A percentile compares a stretch with the other conserved stretches of the same genome.
phyloP scores from a whole-genome alignment of 2,888 invertebrate genomes.

The Aleiodes leptofemur region DNA sequence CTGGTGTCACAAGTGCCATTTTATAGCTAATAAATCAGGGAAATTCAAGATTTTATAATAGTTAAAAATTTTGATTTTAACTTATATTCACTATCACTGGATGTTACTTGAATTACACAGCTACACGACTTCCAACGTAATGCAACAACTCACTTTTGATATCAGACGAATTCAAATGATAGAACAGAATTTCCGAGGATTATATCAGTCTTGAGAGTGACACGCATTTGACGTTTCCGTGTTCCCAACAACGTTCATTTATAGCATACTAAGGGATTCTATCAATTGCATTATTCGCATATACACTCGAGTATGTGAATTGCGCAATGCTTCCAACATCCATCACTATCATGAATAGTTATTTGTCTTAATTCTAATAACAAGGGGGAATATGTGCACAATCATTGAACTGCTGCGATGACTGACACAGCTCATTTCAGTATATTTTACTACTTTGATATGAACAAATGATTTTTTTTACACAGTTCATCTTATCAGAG shows the following conservation, averaged over 20 bases:
- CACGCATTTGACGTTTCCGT: slow-evolving; percentile 16
- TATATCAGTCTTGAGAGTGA: neutral
- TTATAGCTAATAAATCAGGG: neutral
- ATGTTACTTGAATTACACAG: too few relatives aligned
- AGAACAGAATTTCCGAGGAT: neutral
- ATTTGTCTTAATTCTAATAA: slow-evolving; percentile 8
- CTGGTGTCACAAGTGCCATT: slow-evolving; percentile 60
- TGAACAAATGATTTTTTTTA: neutral
- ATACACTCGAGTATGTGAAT: slow-evolving; percentile 6
- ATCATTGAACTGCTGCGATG: neutral
- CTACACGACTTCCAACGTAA: too few relatives aligned
- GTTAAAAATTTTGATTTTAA: neutral
- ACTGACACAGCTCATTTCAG: too few relatives aligned
- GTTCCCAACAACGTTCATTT: neutral
- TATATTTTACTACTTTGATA: neutral
- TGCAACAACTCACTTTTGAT: too few relatives aligned
- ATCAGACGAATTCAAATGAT: too few relatives aligned
- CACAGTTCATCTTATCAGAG: too few relatives aligned
- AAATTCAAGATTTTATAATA: neutral
- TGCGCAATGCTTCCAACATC: neutral
- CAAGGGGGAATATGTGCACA: slow-evolving; percentile 15
- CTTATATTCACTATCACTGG: too few relatives aligned
- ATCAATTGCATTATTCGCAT: neutral
- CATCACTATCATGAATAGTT: neutral
- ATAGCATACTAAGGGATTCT: neutral